Evolutionary conservation across 64 coral and sea anemone genomes (phyloP).

Genomic region (Montipora cactus): DNA sequence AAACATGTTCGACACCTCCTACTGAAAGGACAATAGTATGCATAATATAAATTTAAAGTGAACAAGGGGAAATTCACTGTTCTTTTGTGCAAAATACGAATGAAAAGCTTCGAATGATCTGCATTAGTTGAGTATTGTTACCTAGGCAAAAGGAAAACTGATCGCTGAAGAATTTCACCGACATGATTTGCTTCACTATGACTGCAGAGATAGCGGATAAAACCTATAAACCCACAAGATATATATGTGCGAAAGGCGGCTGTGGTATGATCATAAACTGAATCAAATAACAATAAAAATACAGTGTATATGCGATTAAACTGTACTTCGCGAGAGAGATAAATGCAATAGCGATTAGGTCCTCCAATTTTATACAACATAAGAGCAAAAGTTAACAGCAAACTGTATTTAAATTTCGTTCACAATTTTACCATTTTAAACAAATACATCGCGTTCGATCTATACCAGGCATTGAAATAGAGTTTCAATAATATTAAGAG

Average conservation of each 20-base stretch:
- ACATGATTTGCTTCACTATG: background rate
- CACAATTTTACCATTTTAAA: background rate
- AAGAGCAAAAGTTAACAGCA: background rate
- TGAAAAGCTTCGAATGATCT: background rate
- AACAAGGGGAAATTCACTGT: background rate
- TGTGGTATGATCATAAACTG: no score
- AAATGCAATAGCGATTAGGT: background rate
- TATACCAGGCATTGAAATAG: background rate
- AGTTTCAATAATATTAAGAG: background rate
- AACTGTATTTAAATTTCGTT: background rate
- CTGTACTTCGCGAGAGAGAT: background rate
- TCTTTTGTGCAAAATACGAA: constrained; percentile 33
- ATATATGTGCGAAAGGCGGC: no score
- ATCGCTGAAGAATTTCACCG: constrained; percentile 41
- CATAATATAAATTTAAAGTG: constrained; percentile 1
- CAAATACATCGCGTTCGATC: background rate
- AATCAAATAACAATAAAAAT: background rate
- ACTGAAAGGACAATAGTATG: background rate
- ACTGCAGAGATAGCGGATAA: background rate
- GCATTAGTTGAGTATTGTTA: constrained; percentile 23
- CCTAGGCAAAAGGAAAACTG: constrained; percentile 45
- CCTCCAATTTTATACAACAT: background rate
- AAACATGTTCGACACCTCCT: background rate
- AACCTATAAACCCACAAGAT: background rate
- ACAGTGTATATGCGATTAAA: background rate